Base-by-base conservation (phyloP, 2,888 invertebrate genomes). In the Apodemia hepburni region DNA sequence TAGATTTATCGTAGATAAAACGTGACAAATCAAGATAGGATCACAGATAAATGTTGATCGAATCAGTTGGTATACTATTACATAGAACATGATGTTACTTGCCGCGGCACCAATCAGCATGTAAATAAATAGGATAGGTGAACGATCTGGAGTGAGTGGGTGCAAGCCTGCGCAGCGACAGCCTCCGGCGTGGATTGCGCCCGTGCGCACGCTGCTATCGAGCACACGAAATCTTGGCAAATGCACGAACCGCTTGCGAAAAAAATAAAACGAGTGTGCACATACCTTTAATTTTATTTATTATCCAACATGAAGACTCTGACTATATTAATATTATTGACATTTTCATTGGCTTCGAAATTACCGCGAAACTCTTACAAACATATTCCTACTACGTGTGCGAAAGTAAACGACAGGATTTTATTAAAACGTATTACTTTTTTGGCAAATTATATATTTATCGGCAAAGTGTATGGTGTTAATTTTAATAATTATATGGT, bases 91-190 rank as follows among this genome's bases (percentile, higher is more conserved):
- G 76, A 79, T 80, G 38, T 38, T 38, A 38, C 38, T 38, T 38
- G 84, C 77, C 47, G 80, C 80, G 75, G 74, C 74, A 77, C 78
- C 85, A 87, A 89, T 89, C 88, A 85, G 83, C 87, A 87, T 89
- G 87, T 82, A 84, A 89, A 89, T 73, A 94, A 84, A 79, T 85
- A 75, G 85, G 85, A 84, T 88, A 82, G 86, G 85, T 86, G 88
- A 90, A 87, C 75, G 87, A 80, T 85, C 88, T 83, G 78, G 80
- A 79, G 77, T 79, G 87, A 80, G 89, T 87, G 87, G 86, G 89
- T 79, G 88, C 77, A 73, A 77, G 76, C 71, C 77, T 71, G 76
- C 73, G 70, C 68, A 73, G 75, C 75, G 75, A 78, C 85, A 88
- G 88, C 86, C 85, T 87, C 73, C 77, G 75, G 76, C 79, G 84